A percentile compares a stretch with the other conserved stretches of the same genome.
Conservation (phyloP, 2,797 vertebrate species). For the Sylvia borin region DNA sequence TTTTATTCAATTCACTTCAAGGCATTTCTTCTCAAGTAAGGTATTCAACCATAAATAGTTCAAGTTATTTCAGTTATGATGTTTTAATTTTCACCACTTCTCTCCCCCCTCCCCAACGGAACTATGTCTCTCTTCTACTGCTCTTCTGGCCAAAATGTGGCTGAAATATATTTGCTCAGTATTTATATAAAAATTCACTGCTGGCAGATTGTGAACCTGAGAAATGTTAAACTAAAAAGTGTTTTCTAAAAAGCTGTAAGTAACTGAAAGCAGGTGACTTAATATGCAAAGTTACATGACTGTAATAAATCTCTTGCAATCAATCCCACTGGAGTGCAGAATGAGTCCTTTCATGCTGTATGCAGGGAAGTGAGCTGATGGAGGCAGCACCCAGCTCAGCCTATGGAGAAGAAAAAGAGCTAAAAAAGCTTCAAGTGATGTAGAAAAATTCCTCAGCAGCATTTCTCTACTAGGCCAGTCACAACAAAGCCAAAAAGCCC, state of each 20-base stretch:
- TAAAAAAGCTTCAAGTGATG: not conserved
- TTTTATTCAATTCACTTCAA: not conserved
- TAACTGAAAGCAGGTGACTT: constrained; percentile 7
- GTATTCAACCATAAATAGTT: not conserved
- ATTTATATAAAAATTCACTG: not conserved
- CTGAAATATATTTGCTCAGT: not conserved
- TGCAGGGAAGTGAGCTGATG: not conserved
- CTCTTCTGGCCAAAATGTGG: not conserved
- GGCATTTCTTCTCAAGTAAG: not conserved
- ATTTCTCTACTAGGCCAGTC: not conserved
- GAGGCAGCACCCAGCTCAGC: not conserved
- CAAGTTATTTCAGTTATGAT: not conserved
- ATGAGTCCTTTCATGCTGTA: not conserved
- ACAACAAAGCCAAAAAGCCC: constrained; percentile 1
- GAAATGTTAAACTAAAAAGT: not conserved
- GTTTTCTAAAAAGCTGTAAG: not conserved
- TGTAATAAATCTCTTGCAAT: not conserved
- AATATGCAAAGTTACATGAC: not conserved
- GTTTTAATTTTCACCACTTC: not conserved
- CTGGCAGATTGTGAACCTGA: not conserved
- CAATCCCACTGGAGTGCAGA: not conserved
- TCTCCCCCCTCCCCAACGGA: fast-evolving
- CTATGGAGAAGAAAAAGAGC: constrained; percentile 39
- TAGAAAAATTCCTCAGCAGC: not conserved
- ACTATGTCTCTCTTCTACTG: not conserved